Evolutionary conservation across 37 sponge, comb jelly and placozoan species (phyloP).

Genomic region (Aplysina aerophoba): DNA sequence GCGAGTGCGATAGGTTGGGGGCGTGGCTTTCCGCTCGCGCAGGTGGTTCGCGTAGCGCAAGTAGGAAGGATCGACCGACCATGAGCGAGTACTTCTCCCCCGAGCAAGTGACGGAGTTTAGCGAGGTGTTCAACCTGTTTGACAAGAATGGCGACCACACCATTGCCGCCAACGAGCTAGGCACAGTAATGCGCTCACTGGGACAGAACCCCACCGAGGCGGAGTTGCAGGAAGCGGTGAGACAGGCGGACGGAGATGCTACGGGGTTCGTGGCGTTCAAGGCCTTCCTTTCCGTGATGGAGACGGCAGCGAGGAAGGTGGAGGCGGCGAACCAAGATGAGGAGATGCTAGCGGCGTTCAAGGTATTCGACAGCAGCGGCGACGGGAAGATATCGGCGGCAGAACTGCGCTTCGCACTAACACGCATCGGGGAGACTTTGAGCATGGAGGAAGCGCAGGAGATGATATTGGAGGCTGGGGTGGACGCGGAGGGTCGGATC

Average conservation of each 20-base stretch:
- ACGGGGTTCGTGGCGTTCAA: slow-evolving; percentile 29
- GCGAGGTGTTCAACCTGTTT: slow-evolving; percentile 77
- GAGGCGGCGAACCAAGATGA: not conserved
- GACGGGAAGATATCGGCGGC: slow-evolving; percentile 41
- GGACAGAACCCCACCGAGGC: slow-evolving; percentile 84
- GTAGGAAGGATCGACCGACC: not conserved
- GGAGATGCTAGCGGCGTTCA: slow-evolving; percentile 49
- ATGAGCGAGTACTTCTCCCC: slow-evolving; percentile 50
- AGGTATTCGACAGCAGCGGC: slow-evolving; percentile 45
- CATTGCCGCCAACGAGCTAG: slow-evolving; percentile 73
- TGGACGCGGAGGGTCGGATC: slow-evolving; percentile 56
- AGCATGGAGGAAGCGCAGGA: slow-evolving; percentile 64
- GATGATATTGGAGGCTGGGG: slow-evolving; percentile 71
- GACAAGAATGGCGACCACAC: slow-evolving; percentile 85
- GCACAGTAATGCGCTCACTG: slow-evolving; percentile 81
- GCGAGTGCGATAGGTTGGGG: not conserved
- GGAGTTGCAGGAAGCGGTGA: slow-evolving; percentile 62
- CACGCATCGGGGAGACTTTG: slow-evolving; percentile 62
- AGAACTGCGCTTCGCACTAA: slow-evolving; percentile 60
- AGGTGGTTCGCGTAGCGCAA: not conserved
- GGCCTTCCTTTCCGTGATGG: slow-evolving; percentile 32
- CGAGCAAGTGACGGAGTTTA: slow-evolving; percentile 76
- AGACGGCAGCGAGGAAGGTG: slow-evolving; percentile 86
- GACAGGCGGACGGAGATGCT: slow-evolving; percentile 25
- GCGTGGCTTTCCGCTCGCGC: not conserved